Conservation (phyloP, 2,888 invertebrate species). For the Cryptus armator region DNA sequence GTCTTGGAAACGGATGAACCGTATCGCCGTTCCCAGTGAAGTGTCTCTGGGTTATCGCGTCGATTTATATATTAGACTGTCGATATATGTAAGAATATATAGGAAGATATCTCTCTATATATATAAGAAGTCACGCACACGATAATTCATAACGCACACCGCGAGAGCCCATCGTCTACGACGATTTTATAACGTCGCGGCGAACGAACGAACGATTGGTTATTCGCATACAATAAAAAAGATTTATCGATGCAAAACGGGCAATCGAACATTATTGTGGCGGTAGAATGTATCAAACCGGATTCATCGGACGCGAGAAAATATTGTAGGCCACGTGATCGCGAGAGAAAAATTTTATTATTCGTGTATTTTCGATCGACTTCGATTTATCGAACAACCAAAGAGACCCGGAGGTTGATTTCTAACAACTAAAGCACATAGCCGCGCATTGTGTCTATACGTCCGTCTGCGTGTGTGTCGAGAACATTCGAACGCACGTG, state of each 20-base stretch:
- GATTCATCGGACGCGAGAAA: background rate
- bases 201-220: background rate
- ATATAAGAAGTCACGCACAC: too few species aligned
- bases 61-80: slow-evolving; percentile 18
- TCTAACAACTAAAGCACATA: slow-evolving; percentile 28
- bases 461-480: background rate
- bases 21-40: slow-evolving; percentile 65
- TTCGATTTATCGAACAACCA: slow-evolving; percentile 24
- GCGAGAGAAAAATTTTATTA: slow-evolving; percentile 6
- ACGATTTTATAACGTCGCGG: slow-evolving; percentile 8
- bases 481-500: slow-evolving; percentile 59
- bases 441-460: background rate
- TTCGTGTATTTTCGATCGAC: slow-evolving; percentile 5
- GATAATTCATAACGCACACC: slow-evolving; percentile 1
- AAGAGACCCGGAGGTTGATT: slow-evolving; percentile 32
- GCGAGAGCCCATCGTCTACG: slow-evolving; percentile 19
- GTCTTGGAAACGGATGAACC: slow-evolving; percentile 64
- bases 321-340: background rate
- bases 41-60: slow-evolving; percentile 72
- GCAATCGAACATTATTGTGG: slow-evolving; percentile 18
- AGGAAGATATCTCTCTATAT: too few species aligned
- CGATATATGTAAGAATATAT: too few species aligned
- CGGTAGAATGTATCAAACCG: slow-evolving; percentile 26
- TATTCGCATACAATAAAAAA: slow-evolving; percentile 34
- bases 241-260: slow-evolving; percentile 13